Base-by-base conservation (phyloP, 2,113 vertebrate species). In the Varanus komodoensis region DNA sequence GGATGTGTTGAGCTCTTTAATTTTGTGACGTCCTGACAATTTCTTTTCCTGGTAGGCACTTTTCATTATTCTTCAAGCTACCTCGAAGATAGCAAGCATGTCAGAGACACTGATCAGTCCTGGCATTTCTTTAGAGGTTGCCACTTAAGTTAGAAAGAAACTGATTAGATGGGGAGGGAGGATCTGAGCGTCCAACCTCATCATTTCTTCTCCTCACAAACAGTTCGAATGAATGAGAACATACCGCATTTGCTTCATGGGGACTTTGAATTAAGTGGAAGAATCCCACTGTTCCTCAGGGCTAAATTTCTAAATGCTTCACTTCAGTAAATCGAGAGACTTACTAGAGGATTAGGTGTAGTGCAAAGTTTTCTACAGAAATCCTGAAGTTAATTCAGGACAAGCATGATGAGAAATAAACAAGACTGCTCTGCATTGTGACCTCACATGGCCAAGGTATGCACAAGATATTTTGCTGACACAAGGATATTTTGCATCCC, bases 81-180 rank as follows among this genome's bases (percentile, higher is more conserved):
- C 5, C 38, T 11, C 19, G 4, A 23, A 82, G 68, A 86, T 44
- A 87, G 21, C 86, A 87, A 86, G 25, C 12, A 54, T 88, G 82
- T 92, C 0, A 0, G 12, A 50, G 77, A 84, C 21, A 69, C 67
- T 38, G 1, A 91, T 38, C 4, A 74, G 32, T 90, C 92, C 87
- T 95, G 89, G 54, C 75, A 57, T 93, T 91, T 68, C 48, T 74
- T 90, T 80, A 68, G n/a, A 94, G 89, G 11, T 7, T 82, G 87
- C 69, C 48, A 75, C 69, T 90, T 92, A 77, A 89, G 71, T 86
- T 88, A 86, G 83, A 84, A 71, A 69, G 29, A 83, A 91, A 48
- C 9, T 91, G 87, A 71, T 79, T 57, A 91, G 81, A 17, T 82
- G 34, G 50, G 82, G 82, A 8, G 50, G 14, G 52, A 34, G 82